Conservation (phyloP, 2,113 vertebrate species). For the Erpornis zantholeuca region DNA sequence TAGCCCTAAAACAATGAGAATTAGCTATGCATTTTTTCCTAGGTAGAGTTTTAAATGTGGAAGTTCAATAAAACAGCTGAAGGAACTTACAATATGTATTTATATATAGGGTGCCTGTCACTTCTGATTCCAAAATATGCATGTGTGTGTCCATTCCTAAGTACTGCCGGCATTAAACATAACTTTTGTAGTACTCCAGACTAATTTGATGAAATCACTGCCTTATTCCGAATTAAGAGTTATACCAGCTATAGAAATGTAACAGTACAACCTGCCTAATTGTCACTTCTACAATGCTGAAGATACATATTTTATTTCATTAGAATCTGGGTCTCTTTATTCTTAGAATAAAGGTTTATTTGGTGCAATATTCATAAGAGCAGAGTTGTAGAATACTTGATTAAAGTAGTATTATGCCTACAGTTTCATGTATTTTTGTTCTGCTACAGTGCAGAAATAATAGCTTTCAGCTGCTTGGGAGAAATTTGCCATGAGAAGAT, state of each 20-base stretch:
- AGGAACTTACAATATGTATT: neutral
- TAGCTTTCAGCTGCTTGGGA: constrained; percentile 7
- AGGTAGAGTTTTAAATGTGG: neutral
- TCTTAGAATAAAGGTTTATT: neutral
- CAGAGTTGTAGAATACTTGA: neutral
- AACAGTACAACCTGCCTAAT: neutral
- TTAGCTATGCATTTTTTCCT: neutral
- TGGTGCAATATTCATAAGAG: neutral
- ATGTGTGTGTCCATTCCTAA: neutral
- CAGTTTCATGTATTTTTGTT: neutral
- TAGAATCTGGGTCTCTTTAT: neutral
- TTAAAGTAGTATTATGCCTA: neutral
- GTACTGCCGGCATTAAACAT: neutral
- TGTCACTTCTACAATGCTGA: neutral
- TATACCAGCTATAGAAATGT: neutral
- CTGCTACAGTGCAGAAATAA: neutral
- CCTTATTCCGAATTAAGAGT: neutral
- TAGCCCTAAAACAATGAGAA: neutral
- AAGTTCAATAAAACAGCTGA: neutral
- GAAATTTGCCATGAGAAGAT: constrained; percentile 15
- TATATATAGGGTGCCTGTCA: neutral
- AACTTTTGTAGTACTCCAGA: neutral
- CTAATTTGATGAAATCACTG: neutral
- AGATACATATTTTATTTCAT: neutral
- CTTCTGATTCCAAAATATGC: neutral